A percentile compares a stretch with the other conserved stretches of the same genome.
These are phyloP conservation scores for Bucorvus abyssinicus DNA, from an alignment of 2,797 vertebrate genomes.

Conservation along the genomic window DNA sequence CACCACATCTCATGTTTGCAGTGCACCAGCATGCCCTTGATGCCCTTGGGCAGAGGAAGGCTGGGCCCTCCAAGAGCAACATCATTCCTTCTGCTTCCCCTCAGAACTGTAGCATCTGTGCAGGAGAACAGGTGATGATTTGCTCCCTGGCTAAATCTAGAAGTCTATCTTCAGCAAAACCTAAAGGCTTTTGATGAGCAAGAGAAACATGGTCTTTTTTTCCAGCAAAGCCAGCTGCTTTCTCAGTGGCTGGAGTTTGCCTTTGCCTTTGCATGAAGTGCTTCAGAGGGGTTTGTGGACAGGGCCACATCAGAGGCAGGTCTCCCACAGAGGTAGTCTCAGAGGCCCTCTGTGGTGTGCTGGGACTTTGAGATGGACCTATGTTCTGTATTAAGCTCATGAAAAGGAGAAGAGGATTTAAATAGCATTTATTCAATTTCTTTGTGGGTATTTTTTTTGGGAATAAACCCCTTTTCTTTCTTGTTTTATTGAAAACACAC, in stretches of 20 bases:
- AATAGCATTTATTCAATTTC: slow-evolving; percentile 12
- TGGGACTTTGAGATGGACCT: neutral
- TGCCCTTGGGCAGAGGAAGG: neutral
- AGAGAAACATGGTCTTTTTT: neutral
- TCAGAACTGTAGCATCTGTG: neutral
- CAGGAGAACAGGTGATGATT: neutral
- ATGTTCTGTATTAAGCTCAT: neutral
- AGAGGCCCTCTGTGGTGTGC: neutral
- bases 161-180: neutral
- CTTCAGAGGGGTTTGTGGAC: neutral
- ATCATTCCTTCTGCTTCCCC: neutral
- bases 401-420: neutral
- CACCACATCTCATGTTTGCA: neutral
- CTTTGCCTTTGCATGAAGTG: neutral
- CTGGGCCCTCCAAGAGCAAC: neutral
- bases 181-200: neutral
- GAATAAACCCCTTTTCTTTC: slow-evolving; percentile 9
- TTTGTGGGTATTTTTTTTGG: neutral
- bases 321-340: neutral
- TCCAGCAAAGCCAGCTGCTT: neutral
- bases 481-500: slow-evolving; percentile 33
- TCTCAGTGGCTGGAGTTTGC: neutral
- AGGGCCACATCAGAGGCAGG: neutral
- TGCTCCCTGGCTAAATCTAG: neutral
- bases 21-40: neutral